Evolutionary conservation across 2,113 vertebrate genomes (phyloP), one percentile per base, ranked within the genome.

Genomic region (Xiphophorus hellerii): DNA sequence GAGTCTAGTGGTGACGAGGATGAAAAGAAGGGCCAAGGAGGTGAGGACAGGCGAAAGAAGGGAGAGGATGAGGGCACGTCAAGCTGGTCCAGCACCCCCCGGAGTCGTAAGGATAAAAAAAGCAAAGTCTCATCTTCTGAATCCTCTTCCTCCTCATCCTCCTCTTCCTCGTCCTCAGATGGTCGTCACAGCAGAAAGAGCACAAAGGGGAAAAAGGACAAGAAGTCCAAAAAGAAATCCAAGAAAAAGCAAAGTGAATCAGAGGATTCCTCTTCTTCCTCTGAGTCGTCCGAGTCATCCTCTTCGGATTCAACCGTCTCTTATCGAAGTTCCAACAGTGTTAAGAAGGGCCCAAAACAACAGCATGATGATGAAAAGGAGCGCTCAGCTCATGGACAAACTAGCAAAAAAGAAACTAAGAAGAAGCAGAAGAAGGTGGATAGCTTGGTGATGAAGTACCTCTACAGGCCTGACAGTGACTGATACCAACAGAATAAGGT

Each of bases 381-480:
- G 4, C 62, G 11, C 1, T 73, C 78, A 1, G 71, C 77, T 20
- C 88, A 78, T 5, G 78, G 67, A 27, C 58, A 85, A 51, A 51
- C 80, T 2, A 82, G 84, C 11, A 96, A 92, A 87, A 98, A 96
- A 84, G 94, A 96, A 31, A 88, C 95, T 68, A 97, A 97, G 92
- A 94, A 95, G 81, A 94, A 95, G 30, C 96, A 96, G 83, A 98
- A 98, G 84, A 95, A 97, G 84, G 89, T 97, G 84, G 97, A 99
- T 87, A 98, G 72, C 90, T 61, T 97, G 88, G 92, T 99, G 95
- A 99, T 99, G 98, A 99, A 99, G 84, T 99, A 99, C 89, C 94
- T 98, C 73, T 99, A 98, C 93, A 96, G 93, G n/a, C 95, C 97
- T 0, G 98, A 98, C 93, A 98, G 97, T 87, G 97, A 99, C 93